Evolutionary conservation across 1,140 invertebrate species (phyloP), one percentile per base, ranked within the genome.

Genomic region (Cylas formicarius): DNA sequence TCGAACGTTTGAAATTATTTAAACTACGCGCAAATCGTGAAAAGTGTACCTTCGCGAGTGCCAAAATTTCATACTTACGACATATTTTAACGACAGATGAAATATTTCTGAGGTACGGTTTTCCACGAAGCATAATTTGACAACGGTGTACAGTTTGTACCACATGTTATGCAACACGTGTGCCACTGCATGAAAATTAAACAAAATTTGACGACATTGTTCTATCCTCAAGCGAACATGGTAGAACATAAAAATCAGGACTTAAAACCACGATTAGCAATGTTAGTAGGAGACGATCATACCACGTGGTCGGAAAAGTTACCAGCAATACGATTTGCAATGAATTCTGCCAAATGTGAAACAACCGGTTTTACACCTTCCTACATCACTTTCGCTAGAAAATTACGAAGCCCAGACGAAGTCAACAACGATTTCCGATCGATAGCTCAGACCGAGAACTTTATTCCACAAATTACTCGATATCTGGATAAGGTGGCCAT

Each of bases 161-260:
- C 41, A 18, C 35, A 24, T 10, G 48, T 66, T 6, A 61, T 64
- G 58, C 62, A 55, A 35, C 31, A 52, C 16, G 28, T 55, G 2
- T 40, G 33, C 19, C 8, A 26, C n/a, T 26, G 8, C n/a, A 9
- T 26, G 24, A n/a, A n/a, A 26, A 46, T 41, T n/a, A 49, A 61
- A 3, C 34, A 55, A 61, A 38, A 44, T 16, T 48, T 58, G 3
- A 58, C 53, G 0, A 55, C 61, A 0, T 22, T 55, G 0, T 70
- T 71, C 43, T 63, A 67, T 44, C 62, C 67, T 4, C 55, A 65
- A 32, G 50, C 62, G 0, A 70, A 72, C 35, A 61, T 60, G 0
- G 59, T 61, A 0, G 69, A 72, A 48, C 36, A 68, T 61, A 13
- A 62, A 7, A 72, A 72, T 41, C 34, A 61, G n/a, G 63, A 65